These are phyloP conservation scores for Anomalospiza imberbis DNA, from an alignment of 2,797 vertebrate species.

Conservation along the genomic window DNA sequence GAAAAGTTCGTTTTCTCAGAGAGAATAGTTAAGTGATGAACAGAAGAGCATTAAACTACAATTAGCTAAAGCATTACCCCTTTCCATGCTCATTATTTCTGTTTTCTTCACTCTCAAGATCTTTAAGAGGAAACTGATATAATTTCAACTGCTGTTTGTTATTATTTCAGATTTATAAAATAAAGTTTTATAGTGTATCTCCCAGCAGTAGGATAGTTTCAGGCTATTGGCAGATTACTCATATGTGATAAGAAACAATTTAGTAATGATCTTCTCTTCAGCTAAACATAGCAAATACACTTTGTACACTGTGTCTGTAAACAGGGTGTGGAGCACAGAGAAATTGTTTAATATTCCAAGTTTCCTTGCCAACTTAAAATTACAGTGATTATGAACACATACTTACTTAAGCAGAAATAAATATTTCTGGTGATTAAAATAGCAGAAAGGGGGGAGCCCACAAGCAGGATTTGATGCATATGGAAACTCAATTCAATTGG, in stretches of 20 bases:
- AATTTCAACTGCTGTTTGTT: not conserved
- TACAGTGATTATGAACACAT: not conserved
- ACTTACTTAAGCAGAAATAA: not conserved
- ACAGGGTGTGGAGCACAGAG: not conserved
- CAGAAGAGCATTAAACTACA: not conserved
- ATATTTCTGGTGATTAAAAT: constrained; percentile 11
- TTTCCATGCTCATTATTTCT: not conserved
- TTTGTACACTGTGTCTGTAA: not conserved
- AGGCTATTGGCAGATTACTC: not conserved
- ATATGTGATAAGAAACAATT: constrained; percentile 13
- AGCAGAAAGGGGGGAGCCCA: not conserved
- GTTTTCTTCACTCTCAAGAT: not conserved
- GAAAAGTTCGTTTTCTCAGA: not conserved
- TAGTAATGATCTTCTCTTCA: not conserved
- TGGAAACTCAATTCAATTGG: not conserved
- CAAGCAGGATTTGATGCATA: not conserved
- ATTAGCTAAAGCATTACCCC: not conserved
- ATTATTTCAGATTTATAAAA: not conserved
- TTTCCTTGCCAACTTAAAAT: constrained; percentile 27
- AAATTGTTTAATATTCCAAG: constrained; percentile 5
- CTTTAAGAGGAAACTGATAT: not conserved
- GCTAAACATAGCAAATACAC: not conserved
- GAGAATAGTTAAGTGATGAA: not conserved
- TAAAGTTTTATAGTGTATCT: not conserved
- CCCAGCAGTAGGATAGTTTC: not conserved